Percentiles rank a stretch among this genome's conserved stretches.
Conservation (phyloP, 2,888 invertebrate species). For the Parnassius glacialis region DNA sequence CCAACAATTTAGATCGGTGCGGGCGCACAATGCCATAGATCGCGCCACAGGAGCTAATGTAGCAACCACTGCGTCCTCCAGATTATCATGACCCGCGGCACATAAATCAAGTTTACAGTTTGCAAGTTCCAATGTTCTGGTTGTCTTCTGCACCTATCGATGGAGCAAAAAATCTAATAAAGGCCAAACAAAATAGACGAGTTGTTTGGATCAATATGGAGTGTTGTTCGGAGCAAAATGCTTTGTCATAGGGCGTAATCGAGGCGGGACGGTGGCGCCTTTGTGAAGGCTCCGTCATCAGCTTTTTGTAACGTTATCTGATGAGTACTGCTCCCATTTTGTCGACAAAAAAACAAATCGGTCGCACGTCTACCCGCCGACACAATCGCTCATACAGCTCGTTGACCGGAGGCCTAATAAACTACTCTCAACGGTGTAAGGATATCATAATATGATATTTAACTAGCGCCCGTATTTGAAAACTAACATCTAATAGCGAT, state of each 20-base stretch:
- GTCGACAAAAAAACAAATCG: constrained; percentile 62
- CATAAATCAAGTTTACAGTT: constrained; percentile 22
- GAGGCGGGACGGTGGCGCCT: constrained; percentile 76
- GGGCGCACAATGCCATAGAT: constrained; percentile 69
- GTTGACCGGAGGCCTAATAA: constrained; percentile 32
- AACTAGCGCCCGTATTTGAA: constrained; percentile 7
- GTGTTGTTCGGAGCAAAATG: constrained; percentile 73
- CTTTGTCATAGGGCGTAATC: constrained; percentile 80
- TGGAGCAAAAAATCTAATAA: constrained; percentile 70
- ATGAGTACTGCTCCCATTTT: constrained; percentile 79
- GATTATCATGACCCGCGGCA: constrained; percentile 28
- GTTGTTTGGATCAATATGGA: constrained; percentile 79
- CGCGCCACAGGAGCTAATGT: constrained; percentile 64
- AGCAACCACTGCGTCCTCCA: constrained; percentile 43
- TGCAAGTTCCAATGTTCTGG: constrained; percentile 35
- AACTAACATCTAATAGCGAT: constrained; percentile 6
- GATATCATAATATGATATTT: constrained; percentile 15
- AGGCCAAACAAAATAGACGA: constrained; percentile 70
- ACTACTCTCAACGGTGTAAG: constrained; percentile 19
- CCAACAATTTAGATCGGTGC: constrained; percentile 70
- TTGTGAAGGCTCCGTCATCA: constrained; percentile 70
- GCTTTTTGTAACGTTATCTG: constrained; percentile 76
- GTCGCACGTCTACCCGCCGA: constrained; percentile 41
- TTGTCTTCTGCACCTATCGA: constrained; percentile 42
- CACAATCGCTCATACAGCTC: constrained; percentile 38